Base-by-base conservation (phyloP, 2,888 invertebrate genomes). In the Dusona sp. region DNA sequence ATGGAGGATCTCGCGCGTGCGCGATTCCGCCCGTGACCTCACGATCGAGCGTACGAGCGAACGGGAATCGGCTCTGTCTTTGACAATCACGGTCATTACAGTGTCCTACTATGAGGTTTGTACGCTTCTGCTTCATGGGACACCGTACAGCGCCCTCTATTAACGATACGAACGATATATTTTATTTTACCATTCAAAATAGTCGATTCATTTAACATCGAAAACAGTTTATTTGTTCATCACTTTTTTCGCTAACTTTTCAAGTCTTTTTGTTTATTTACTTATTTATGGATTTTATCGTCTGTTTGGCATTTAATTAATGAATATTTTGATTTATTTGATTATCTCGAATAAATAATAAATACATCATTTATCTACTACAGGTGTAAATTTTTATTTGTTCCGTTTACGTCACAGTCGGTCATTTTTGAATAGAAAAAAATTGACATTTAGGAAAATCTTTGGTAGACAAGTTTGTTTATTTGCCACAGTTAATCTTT, bases 11-110 rank as follows among this genome's bases (percentile, higher is more conserved):
- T 82, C 61, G 84, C 78, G 78, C 87, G 83, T 91, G 88, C 88
- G 89, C 90, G 83, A 88, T 86, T 84, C 84, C 86, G 86, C 83
- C 84, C 88, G 68, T 54, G 78, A 79, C 68, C 68, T 79, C 78
- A 79, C 68, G 78, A 67, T 68, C 78, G 78, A 57, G 54, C 38
- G 78, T 54, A 45, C 25, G 45, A 54, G 51, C 64, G 65, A 51
- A 67, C 48, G 54, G 67, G 68, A 79, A 79, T 78, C 77, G 77
- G 65, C 65, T n/a, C 38, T 68, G 68, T 54, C 54, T 54, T 68
- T 68, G 78, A 79, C 68, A 67, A 79, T 68, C 54, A 79, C 54
- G 68, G 25, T 68, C 54, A 68, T 78, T 68, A 42, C 54, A 68
- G 54, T 25, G 78, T 79, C 67, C 78, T 25, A 25, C 57, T 25